Conservation (phyloP, 2,113 vertebrate genomes). For the Rhineura floridana region DNA sequence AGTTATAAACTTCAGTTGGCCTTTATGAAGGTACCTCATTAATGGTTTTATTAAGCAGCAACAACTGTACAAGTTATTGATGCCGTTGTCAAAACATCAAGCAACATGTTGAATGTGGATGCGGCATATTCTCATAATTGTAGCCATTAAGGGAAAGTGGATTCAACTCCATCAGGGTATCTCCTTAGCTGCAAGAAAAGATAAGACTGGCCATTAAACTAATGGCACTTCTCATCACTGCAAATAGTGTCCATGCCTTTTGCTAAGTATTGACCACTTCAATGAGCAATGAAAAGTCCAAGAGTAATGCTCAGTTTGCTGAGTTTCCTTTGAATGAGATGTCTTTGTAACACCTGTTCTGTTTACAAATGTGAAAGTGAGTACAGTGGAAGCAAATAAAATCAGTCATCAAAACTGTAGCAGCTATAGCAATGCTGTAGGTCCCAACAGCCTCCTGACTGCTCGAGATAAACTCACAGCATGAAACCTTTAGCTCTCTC, state of each 20-base stretch:
- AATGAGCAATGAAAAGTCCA: background rate
- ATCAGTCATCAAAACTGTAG: background rate
- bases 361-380: background rate
- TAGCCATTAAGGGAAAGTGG: constrained; percentile 62
- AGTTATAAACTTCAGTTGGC: constrained; percentile 44
- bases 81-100: constrained; percentile 65
- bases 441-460: background rate
- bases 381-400: background rate
- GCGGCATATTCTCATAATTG: constrained; percentile 69
- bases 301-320: background rate
- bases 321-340: background rate
- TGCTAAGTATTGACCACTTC: constrained; percentile 8
- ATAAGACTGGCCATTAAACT: constrained; percentile 61
- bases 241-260: constrained; percentile 4
- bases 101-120: constrained; percentile 61
- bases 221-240: constrained; percentile 64
- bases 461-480: too few relatives aligned
- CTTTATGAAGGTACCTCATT: constrained; percentile 17
- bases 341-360: background rate
- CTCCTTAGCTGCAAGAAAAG: constrained; percentile 59
- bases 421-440: background rate
- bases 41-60: constrained; percentile 54
- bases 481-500: background rate
- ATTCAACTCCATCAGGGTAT: constrained; percentile 59
- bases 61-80: constrained; percentile 58